Conservation (phyloP, 2,888 invertebrate species). For the Lasioglossum villosulum region DNA sequence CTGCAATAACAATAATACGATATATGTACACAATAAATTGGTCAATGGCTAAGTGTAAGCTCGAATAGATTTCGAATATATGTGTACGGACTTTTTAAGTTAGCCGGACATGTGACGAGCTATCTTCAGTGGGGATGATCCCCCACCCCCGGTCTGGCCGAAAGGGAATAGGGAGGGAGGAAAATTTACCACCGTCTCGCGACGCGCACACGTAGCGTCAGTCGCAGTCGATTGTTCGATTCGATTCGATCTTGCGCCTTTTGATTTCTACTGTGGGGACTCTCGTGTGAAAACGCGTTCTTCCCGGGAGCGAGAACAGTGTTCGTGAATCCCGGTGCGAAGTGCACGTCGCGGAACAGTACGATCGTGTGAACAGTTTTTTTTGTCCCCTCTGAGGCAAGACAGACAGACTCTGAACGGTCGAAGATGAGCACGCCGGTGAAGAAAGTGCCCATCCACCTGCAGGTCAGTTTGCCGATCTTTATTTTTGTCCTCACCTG, state of each 20-base stretch:
- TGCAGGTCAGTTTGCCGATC: slow-evolving; percentile 89
- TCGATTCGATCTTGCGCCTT: slow-evolving; percentile 42
- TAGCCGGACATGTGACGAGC: slow-evolving; percentile 9
- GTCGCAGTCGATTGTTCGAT: slow-evolving; percentile 59
- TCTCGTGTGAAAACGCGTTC: slow-evolving; percentile 25
- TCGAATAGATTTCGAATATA: background rate
- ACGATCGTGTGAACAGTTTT: slow-evolving; percentile 21
- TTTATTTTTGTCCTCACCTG: slow-evolving; percentile 19
- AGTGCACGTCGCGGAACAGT: slow-evolving; percentile 10
- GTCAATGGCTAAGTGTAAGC: background rate
- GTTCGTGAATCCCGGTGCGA: slow-evolving; percentile 22
- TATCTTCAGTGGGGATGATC: slow-evolving; percentile 40
- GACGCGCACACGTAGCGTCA: slow-evolving; percentile 59
- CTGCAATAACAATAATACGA: background rate
- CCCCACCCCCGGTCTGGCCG: slow-evolving; percentile 32
- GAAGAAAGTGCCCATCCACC: slow-evolving; percentile 97
- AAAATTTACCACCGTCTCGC: slow-evolving; percentile 48
- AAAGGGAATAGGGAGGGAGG: slow-evolving; percentile 42
- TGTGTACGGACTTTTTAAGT: background rate
- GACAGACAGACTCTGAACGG: slow-evolving; percentile 18
- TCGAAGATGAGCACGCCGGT: slow-evolving; percentile 91
- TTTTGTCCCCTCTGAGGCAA: slow-evolving; percentile 6
- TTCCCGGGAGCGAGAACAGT: slow-evolving; percentile 40
- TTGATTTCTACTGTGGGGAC: slow-evolving; percentile 17
- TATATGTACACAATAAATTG: background rate